Evolutionary conservation across 2,797 vertebrate genomes (phyloP).

Genomic region (Streptopelia turtur): DNA sequence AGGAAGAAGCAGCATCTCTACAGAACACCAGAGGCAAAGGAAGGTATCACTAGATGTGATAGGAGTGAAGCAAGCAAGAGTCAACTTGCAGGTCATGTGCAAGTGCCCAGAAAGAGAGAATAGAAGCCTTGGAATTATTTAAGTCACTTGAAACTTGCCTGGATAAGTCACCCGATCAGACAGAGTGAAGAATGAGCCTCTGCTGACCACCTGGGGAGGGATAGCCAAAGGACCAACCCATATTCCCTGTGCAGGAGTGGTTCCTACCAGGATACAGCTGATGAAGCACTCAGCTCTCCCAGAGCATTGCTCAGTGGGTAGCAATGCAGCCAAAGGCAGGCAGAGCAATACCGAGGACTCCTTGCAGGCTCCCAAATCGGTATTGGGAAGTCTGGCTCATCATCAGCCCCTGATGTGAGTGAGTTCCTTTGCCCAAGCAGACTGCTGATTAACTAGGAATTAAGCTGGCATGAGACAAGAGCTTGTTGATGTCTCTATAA

Average conservation of each 20-base stretch:
- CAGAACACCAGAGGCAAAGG: background rate
- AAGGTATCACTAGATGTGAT: background rate
- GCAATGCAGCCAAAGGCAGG: background rate
- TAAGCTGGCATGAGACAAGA: conserved; percentile 70
- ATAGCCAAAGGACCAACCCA: background rate
- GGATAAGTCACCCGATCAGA: background rate
- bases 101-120: background rate
- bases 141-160: background rate
- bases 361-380: background rate
- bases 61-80: background rate
- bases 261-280: background rate
- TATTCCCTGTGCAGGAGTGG: background rate
- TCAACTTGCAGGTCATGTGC: background rate
- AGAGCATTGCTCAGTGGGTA: background rate
- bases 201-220: background rate
- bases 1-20: background rate
- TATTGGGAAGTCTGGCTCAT: conserved; percentile 59
- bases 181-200: background rate
- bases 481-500: conserved; percentile 68
- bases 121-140: background rate
- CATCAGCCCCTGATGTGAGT: conserved; percentile 62
- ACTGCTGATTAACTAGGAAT: conserved; percentile 70
- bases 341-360: conserved; percentile 1
- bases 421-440: conserved; percentile 60
- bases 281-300: background rate